Evolutionary conservation across 2,113 vertebrate genomes (phyloP).

Genomic region (Anarhynchus alexandrinus): DNA sequence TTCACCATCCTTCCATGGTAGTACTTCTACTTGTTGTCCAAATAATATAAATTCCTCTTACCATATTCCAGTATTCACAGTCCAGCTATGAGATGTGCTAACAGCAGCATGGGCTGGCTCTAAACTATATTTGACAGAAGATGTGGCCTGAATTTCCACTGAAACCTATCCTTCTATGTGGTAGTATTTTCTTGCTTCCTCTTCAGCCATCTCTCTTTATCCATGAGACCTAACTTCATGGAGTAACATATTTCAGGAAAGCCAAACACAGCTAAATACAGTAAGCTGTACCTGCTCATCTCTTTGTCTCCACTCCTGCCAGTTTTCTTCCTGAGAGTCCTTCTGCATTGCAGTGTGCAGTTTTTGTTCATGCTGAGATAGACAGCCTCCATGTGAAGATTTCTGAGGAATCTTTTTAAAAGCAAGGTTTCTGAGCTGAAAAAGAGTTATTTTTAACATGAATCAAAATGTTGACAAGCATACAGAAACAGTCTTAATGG

Average conservation of each 20-base stretch:
- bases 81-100: background rate
- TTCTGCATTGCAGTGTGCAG: conserved; percentile 61
- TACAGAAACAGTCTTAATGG: background rate
- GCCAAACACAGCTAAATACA: background rate
- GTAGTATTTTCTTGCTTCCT: background rate
- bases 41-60: background rate
- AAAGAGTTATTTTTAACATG: background rate
- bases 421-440: conserved; percentile 89
- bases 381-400: conserved; percentile 73
- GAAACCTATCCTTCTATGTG: background rate
- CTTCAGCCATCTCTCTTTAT: background rate
- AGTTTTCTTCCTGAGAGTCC: conserved; percentile 76
- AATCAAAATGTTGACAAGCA: background rate
- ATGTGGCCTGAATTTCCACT: background rate
- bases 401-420: conserved; percentile 95
- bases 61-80: background rate
- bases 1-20: background rate
- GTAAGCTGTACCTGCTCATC: conserved; percentile 85
- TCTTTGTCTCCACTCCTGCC: conserved; percentile 92
- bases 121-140: background rate
- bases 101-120: background rate
- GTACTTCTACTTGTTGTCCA: background rate
- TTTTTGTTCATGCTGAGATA: conserved; percentile 79
- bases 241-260: background rate
- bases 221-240: background rate